phyloP scores from a whole-genome alignment of 2,888 invertebrate species.

The Mamestra brassicae region DNA sequence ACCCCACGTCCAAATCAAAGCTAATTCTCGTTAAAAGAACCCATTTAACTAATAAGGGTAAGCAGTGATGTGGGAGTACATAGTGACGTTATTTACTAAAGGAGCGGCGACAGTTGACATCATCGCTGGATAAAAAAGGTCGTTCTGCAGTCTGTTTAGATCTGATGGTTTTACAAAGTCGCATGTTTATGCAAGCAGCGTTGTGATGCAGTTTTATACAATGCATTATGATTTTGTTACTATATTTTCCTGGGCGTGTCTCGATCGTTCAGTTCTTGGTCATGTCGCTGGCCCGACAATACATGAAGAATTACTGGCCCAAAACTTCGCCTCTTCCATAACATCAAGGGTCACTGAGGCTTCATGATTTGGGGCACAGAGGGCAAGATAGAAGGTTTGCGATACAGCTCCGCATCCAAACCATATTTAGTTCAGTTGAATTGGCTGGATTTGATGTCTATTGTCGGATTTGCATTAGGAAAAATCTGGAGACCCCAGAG shows the following conservation, averaged over 20 bases:
- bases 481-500: no score
- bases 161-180: slow-evolving; percentile 24
- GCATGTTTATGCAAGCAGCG: neutral
- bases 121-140: slow-evolving; percentile 74
- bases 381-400: neutral
- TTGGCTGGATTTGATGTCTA: no score
- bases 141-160: slow-evolving; percentile 48
- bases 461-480: no score
- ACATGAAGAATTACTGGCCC: no score
- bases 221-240: slow-evolving; percentile 4
- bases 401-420: no score
- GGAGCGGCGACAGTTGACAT: slow-evolving; percentile 76
- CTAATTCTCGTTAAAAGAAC: slow-evolving; percentile 50
- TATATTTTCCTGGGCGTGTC: neutral
- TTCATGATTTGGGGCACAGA: neutral
- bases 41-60: slow-evolving; percentile 73
- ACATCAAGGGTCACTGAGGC: neutral
- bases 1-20: slow-evolving; percentile 42
- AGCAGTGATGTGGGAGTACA: slow-evolving; percentile 71
- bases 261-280: neutral
- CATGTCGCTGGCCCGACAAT: neutral
- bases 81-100: slow-evolving; percentile 62
- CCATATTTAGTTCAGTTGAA: no score
- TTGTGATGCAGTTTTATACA: slow-evolving; percentile 4
- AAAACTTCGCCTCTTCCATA: no score